Evolutionary conservation across 2,113 vertebrate genomes (phyloP), one percentile per base, ranked within the genome.

Genomic region (Podarcis raffonei): DNA sequence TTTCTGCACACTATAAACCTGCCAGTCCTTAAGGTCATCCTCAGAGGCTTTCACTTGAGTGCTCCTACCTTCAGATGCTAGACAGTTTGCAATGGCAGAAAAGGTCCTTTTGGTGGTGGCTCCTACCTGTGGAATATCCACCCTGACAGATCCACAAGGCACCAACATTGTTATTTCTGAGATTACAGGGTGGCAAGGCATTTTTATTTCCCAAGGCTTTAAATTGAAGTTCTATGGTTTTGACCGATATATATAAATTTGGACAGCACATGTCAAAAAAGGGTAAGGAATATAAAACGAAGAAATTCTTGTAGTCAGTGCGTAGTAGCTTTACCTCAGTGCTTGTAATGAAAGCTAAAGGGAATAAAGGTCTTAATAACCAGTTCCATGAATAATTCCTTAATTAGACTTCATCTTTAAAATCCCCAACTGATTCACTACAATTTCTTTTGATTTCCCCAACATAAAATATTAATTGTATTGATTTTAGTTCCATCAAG

Each of bases 391-490:
- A 86, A 86, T 77, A 86, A 77, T 42, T 77, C 16, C 74, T 77
- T 86, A 65, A 85, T 85, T 12, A 85, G 72, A 62, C 59, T 39
- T 77, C 74, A 66, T 77, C 25, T 77, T 77, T 86, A 65, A 20
- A 57, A 66, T 77, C 77, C 57, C 72, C 84, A 65, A 65, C 77
- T 65, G 84, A 66, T 37, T 77, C 69, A 85, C n/a, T 77, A 77
- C 72, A 77, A 37, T 86, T 86, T 66, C 74, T 76, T 86, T 77
- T 86, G 74, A 86, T 86, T 77, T 86, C n/a, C 27, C 39, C 59
- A 78, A 30, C 57, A 77, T 86, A 65, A 86, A 86, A 65, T 86
- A 77, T 86, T 86, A 66, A 86, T 86, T 66, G 25, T 65, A 86
- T 77, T 65, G 84, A 77, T 77, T 77, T 86, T 66, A 16, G 25